phyloP scores from a whole-genome alignment of 2,113 vertebrate species.

The Mormyrus lacerda region DNA sequence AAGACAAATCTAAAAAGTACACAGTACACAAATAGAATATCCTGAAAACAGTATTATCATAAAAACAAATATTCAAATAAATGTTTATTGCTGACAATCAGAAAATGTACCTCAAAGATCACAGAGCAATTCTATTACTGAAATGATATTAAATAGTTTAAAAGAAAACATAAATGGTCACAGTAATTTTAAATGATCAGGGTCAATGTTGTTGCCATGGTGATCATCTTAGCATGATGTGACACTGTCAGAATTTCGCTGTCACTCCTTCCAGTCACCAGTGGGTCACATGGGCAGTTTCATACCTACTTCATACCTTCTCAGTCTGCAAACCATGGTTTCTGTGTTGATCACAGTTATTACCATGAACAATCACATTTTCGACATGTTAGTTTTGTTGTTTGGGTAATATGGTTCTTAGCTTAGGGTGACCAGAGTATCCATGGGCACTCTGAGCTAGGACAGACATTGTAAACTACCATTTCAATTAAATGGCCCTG shows the following conservation, averaged over 20 bases:
- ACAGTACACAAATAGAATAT: background rate
- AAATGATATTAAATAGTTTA: background rate
- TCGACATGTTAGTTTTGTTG: background rate
- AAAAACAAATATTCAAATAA: background rate
- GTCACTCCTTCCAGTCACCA: background rate
- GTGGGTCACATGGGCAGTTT: background rate
- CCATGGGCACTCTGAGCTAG: background rate
- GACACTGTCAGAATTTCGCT: background rate
- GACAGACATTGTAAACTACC: background rate
- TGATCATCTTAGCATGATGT: background rate
- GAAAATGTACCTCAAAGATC: background rate
- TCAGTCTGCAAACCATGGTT: background rate
- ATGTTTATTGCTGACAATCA: background rate
- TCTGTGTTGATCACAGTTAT: background rate
- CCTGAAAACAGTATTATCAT: background rate
- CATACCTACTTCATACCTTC: background rate
- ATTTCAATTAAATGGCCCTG: background rate
- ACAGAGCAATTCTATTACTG: background rate
- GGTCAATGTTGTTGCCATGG: background rate
- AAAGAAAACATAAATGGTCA: background rate
- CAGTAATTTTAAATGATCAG: background rate
- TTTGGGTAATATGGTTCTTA: background rate
- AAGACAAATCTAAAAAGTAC: background rate
- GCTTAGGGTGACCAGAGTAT: background rate
- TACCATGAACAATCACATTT: background rate